Conservation (phyloP, 2,113 vertebrate genomes). For the Gymnarchus niloticus region DNA sequence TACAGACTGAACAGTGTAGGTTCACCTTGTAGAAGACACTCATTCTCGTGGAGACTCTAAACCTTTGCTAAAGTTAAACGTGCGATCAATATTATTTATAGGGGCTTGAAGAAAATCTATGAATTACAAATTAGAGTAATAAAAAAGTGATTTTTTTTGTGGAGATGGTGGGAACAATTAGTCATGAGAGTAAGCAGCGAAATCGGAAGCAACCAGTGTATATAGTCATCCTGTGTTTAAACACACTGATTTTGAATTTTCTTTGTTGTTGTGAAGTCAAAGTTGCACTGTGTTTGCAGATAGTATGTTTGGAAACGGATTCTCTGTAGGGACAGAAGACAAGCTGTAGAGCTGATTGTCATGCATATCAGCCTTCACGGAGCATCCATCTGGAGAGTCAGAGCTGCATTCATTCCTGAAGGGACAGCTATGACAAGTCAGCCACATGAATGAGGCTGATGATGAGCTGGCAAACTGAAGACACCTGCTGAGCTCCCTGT, state of each 20-base stretch:
- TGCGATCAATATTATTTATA: not conserved
- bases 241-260: no score
- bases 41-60: not conserved
- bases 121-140: not conserved
- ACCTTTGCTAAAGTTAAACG: not conserved
- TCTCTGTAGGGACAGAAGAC: not conserved
- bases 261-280: not conserved
- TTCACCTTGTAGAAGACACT: not conserved
- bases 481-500: slow-evolving; percentile 51
- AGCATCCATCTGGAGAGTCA: slow-evolving; percentile 26
- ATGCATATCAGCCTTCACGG: not conserved
- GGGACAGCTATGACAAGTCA: slow-evolving; percentile 47
- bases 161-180: not conserved
- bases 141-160: not conserved
- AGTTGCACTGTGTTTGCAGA: not conserved
- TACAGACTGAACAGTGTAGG: not conserved
- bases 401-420: slow-evolving; percentile 42
- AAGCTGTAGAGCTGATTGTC: not conserved
- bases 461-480: slow-evolving; percentile 72
- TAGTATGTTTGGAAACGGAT: not conserved
- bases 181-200: no score
- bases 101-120: not conserved
- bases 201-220: no score
- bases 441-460: slow-evolving; percentile 64
- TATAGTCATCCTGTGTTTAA: not conserved